Evolutionary conservation across 1,140 invertebrate genomes (phyloP), one percentile per base, ranked within the genome.

Genomic region (Drosophila sp.): DNA sequence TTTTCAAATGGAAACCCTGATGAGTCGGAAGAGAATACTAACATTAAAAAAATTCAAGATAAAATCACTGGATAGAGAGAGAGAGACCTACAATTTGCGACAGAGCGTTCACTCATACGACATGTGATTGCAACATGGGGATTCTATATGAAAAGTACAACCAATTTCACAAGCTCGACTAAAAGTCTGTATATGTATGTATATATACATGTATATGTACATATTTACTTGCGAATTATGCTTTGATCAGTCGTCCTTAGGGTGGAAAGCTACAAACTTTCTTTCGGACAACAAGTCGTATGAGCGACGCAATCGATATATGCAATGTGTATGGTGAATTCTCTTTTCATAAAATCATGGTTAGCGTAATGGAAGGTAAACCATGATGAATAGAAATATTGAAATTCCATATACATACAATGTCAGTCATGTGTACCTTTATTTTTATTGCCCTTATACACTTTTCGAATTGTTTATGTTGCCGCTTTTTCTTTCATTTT

Each of bases 401-500:
- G 40, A 41, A 41, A 41, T 41, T 41, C 11, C 40, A 11, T 7
- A 25, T 47, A 25, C 17, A 47, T 8, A 35, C 8, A 8, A 27
- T 27, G 8, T 50, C 44, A 50, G 44, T 50, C 44, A 50, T 27
- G 44, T 50, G 44, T 50, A 27, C 23, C 17, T 17, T 27, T 50
- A 27, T 27, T 27, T 27, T 50, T 50, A 27, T 50, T 50, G 44
- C 44, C 44, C 23, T 50, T 23, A 47, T 47, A 47, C 44, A 23
- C 44, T 25, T 47, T 47, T 47, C 1, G 3, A 47, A 50, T 27
- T 50, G 25, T 50, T 50, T 27, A 0, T 27, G 23, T 50, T 50
- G 23, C 23, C 23, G 23, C n/a, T 10, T 50, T 6, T 50, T 50
- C 23, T 57, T 72, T 55, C 35, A 23, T 63, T 40, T 58, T 30